Evolutionary conservation across 2,797 vertebrate species (phyloP), one percentile per base, ranked within the genome.

Genomic region (Synaphobranchus kaupii): DNA sequence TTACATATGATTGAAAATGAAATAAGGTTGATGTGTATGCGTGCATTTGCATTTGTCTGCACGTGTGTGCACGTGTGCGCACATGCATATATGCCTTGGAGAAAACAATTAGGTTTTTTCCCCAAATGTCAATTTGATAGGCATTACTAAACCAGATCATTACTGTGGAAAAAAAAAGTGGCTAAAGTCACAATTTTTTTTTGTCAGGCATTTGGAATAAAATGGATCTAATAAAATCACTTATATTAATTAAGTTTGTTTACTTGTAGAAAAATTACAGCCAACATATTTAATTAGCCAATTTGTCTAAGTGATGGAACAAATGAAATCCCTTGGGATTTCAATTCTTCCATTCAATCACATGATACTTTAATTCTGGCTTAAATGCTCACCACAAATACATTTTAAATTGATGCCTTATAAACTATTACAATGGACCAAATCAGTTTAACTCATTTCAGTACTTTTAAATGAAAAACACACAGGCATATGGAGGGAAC

Each of bases 81-180:
- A n/a, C n/a, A 56, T 56, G 54, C 54, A 56, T 52, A 39, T 52
- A 52, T 20, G 56, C 4, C 15, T 44, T 76, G 17, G 13, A 44
- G 20, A 39, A 44, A 87, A 90, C 88, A 89, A 78, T 25, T 48
- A 60, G 86, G 68, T 39, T 44, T 44, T 15, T 76, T 76, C 25
- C 39, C 73, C 34, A 4, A 13, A 76, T 44, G 34, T 44, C 73
- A 39, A 44, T 44, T 39, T 76, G 73, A 76, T 44, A 22, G 73
- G 44, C 73, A 76, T 76, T 76, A 34, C 73, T 44, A 34, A 90
- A 87, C 89, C 87, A 92, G 9, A 86, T 86, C 86, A 48, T 47
- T 1, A 80, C 73, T 80, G 81, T 82, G 85, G 85, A 86, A 76
- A 88, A 89, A 89, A 90, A 58, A 39, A 78, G 85, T 71, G 34